phyloP scores from a whole-genome alignment of 1,140 invertebrate species.

The Pentalonia nigronervosa region DNA sequence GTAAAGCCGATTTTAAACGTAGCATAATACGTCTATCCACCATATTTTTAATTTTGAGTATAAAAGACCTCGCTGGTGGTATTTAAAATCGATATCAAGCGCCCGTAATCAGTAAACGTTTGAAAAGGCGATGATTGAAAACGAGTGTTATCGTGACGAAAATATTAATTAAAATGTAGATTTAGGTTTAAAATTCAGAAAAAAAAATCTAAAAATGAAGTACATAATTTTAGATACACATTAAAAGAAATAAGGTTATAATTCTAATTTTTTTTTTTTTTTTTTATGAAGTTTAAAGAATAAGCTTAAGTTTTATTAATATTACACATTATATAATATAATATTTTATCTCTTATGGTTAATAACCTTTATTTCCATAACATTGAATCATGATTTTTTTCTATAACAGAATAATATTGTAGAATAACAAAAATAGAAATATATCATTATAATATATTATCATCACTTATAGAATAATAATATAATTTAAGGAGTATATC shows the following conservation, averaged over 20 bases:
- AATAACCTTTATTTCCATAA: background rate
- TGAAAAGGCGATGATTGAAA: background rate
- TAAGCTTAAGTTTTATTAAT: background rate
- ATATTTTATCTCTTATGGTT: background rate
- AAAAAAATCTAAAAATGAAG: background rate
- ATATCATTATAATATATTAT: background rate
- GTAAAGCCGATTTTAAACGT: background rate
- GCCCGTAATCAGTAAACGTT: background rate
- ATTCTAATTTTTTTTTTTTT: background rate
- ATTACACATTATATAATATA: background rate
- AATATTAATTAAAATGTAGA: background rate
- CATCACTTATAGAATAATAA: background rate
- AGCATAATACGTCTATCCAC: background rate
- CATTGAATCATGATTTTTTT: background rate
- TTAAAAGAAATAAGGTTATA: background rate
- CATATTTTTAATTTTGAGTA: background rate
- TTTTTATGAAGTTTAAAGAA: background rate
- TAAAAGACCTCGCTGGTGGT: background rate
- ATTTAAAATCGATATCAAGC: background rate
- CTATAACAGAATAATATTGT: background rate
- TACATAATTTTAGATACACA: background rate
- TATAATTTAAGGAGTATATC: background rate
- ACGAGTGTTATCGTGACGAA: background rate
- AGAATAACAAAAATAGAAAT: background rate
- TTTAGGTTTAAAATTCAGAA: background rate